These are phyloP conservation scores for Erpetoichthys calabaricus DNA, from an alignment of 2,797 vertebrate genomes.

Conservation along the genomic window DNA sequence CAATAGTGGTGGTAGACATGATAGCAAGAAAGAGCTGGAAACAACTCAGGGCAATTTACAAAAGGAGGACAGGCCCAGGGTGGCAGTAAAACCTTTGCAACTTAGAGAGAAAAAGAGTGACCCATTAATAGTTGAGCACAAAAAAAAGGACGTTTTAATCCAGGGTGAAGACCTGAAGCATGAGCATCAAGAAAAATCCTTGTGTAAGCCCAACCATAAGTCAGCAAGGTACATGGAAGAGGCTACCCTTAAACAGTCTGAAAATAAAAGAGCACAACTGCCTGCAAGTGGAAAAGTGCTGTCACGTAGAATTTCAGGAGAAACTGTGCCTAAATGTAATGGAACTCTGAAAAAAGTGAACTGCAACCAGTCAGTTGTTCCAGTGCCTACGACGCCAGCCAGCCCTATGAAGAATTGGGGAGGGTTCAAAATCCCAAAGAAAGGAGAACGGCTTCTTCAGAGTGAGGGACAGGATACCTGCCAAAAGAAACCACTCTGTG, in stretches of 20 bases:
- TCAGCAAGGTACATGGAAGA: conserved; percentile 54
- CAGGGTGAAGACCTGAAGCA: conserved; percentile 42
- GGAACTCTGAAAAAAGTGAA: conserved; percentile 48
- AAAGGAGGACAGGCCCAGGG: background rate
- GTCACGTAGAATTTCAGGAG: conserved; percentile 23
- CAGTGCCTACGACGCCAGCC: conserved; percentile 47
- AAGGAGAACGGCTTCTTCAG: conserved; percentile 56
- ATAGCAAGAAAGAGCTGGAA: background rate
- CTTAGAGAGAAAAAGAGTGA: conserved; percentile 32
- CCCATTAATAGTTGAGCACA: conserved; percentile 27
- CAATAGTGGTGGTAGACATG: background rate
- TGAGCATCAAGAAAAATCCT: conserved; percentile 46
- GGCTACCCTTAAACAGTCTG: conserved; percentile 51
- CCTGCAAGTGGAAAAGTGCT: conserved; percentile 17
- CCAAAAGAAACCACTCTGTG: conserved; percentile 31
- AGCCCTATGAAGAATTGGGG: conserved; percentile 81
- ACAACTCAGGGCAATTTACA: background rate
- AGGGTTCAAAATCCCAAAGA: conserved; percentile 88
- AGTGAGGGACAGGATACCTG: conserved; percentile 20
- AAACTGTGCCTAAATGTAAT: conserved; percentile 47
- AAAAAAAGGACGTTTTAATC: conserved; percentile 40
- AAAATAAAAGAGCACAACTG: conserved; percentile 48
- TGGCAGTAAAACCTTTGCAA: background rate
- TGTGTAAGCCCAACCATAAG: conserved; percentile 40
- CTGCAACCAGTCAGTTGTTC: conserved; percentile 34